phyloP scores from a whole-genome alignment of 2,888 invertebrate species.

The Xanthorhoe spadicearia region DNA sequence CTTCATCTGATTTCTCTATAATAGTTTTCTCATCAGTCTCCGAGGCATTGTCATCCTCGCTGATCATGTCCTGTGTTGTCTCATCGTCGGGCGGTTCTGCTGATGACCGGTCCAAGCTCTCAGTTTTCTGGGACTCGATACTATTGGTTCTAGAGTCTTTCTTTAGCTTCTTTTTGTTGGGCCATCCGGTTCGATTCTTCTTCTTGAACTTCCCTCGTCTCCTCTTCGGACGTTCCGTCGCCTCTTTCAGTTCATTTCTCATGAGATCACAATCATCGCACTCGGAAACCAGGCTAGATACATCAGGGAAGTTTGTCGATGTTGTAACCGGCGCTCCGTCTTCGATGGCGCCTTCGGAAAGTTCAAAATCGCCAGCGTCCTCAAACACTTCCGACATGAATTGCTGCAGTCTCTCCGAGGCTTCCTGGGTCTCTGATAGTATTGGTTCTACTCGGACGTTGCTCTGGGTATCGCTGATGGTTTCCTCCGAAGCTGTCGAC shows the following conservation, averaged over 20 bases:
- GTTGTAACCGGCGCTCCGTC: constrained; percentile 67
- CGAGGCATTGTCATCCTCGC: constrained; percentile 65
- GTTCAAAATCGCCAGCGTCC: constrained; percentile 76
- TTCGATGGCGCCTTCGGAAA: constrained; percentile 75
- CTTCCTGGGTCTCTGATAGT: constrained; percentile 65
- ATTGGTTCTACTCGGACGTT: constrained; percentile 64
- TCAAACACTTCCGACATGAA: constrained; percentile 78
- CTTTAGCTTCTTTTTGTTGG: constrained; percentile 81
- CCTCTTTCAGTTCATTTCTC: constrained; percentile 67
- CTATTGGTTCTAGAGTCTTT: constrained; percentile 66
- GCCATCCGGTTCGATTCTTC: constrained; percentile 94
- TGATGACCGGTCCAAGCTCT: constrained; percentile 67
- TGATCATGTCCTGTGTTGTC: constrained; percentile 63
- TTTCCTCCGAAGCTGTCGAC: constrained; percentile 78
- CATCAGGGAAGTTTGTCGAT: constrained; percentile 71
- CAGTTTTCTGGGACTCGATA: constrained; percentile 60
- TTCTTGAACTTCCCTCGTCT: constrained; percentile 85
- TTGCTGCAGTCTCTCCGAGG: constrained; percentile 72
- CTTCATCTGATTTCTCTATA: constrained; percentile 49
- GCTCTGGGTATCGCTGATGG: constrained; percentile 68
- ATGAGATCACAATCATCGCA: constrained; percentile 76
- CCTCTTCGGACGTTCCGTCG: constrained; percentile 58
- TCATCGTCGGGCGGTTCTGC: constrained; percentile 67
- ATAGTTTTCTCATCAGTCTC: constrained; percentile 57
- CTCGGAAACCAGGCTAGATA: constrained; percentile 74